phyloP scores from a whole-genome alignment of 2,797 vertebrate genomes.

The Iguana delicatissima region DNA sequence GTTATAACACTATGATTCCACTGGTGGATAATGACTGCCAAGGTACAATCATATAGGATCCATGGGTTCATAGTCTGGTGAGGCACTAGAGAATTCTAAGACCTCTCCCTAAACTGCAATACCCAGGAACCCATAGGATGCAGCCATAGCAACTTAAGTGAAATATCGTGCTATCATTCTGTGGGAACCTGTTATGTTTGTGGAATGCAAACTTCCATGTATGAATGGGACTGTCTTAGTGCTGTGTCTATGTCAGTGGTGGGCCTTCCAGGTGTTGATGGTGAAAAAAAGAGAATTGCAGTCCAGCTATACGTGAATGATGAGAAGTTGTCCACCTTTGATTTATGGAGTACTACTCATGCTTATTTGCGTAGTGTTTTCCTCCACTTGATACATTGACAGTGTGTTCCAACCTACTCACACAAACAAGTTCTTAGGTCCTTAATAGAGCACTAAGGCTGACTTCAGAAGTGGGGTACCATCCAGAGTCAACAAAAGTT shows the following conservation, averaged over 20 bases:
- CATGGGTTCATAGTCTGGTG: too few species aligned
- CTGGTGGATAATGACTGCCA: too few species aligned
- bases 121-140: too few species aligned
- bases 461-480: neutral
- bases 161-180: too few species aligned
- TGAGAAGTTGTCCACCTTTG: neutral
- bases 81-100: too few species aligned
- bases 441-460: neutral
- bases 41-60: too few species aligned
- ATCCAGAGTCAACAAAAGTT: neutral
- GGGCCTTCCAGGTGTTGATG: neutral
- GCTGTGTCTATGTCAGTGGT: too few species aligned
- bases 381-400: too few species aligned
- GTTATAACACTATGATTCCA: too few species aligned
- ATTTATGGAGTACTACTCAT: neutral
- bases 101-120: too few species aligned
- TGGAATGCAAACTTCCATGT: neutral
- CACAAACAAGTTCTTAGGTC: neutral
- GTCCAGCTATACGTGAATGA: neutral
- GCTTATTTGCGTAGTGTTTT: neutral
- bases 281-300: neutral
- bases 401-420: neutral
- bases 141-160: too few species aligned
- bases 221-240: neutral
- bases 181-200: neutral